Conservation (phyloP, 64 coral and sea anemone species). For the Orbicella faveolata region DNA sequence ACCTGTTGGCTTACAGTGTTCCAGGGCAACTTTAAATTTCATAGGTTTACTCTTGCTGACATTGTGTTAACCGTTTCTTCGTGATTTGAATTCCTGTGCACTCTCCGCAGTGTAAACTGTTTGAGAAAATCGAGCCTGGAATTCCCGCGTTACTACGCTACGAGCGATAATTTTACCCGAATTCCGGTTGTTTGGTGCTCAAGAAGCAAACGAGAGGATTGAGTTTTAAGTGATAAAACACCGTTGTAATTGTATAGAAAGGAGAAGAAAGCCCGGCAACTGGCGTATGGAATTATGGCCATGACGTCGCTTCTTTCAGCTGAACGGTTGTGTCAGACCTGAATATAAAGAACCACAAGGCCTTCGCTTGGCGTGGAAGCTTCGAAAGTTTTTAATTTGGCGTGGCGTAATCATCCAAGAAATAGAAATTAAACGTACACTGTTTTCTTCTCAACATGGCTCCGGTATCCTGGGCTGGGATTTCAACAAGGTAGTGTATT, state of each 20-base stretch:
- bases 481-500: constrained; percentile 25
- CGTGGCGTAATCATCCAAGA: constrained; percentile 23
- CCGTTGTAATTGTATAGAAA: not conserved
- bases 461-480: constrained; percentile 41
- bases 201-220: constrained; percentile 6
- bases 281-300: not conserved
- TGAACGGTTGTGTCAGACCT: constrained; percentile 51
- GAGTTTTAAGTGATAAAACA: too few relatives aligned
- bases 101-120: not conserved
- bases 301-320: constrained; percentile 20
- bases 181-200: constrained; percentile 2
- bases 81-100: not conserved
- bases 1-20: not conserved
- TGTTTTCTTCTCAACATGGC: constrained; percentile 57
- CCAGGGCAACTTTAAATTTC: not conserved
- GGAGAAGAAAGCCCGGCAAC: not conserved
- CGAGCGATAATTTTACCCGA: not conserved
- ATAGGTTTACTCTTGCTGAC: not conserved
- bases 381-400: not conserved
- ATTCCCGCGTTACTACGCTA: constrained; percentile 72
- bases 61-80: not conserved
- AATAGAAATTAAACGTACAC: constrained; percentile 56
- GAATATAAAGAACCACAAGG: constrained; percentile 40
- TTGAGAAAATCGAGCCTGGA: constrained; percentile 4
- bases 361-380: constrained; percentile 38